A percentile compares a stretch with the other conserved stretches of the same genome.
These are phyloP conservation scores for Cybosia mesomella DNA, from an alignment of 2,888 invertebrate species.

Conservation along the genomic window DNA sequence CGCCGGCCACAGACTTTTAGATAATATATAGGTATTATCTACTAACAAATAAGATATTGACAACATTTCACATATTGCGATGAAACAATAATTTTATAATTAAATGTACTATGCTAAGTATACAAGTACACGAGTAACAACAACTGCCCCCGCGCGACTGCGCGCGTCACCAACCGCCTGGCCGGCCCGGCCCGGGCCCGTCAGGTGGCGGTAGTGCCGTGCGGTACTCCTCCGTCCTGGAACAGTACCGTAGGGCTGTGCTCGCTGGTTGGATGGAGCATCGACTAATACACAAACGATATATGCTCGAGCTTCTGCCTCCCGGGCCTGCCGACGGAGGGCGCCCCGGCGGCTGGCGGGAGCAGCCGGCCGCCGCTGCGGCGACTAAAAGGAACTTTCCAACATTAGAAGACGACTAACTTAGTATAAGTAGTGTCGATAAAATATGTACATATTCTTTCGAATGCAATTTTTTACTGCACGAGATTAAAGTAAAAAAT, in stretches of 20 bases:
- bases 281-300: no score
- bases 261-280: no score
- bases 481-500: slow-evolving; percentile 3
- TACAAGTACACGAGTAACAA: neutral
- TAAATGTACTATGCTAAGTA: neutral
- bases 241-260: no score
- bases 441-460: slow-evolving; percentile 34
- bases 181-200: no score
- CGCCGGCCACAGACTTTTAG: neutral
- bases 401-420: slow-evolving; percentile 27
- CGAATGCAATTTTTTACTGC: slow-evolving; percentile 5
- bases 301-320: no score
- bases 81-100: neutral
- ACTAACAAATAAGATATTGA: neutral
- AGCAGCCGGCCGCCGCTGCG: neutral
- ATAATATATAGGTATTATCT: neutral
- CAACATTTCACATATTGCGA: no score
- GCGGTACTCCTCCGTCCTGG: no score
- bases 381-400: slow-evolving; percentile 46
- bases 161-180: no score
- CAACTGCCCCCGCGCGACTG: no score
- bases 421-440: slow-evolving; percentile 26
- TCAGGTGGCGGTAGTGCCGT: no score
- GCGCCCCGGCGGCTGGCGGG: neutral
- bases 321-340: no score